phyloP scores from a whole-genome alignment of 2,797 vertebrate species.

The Atherinosoma microstoma region DNA sequence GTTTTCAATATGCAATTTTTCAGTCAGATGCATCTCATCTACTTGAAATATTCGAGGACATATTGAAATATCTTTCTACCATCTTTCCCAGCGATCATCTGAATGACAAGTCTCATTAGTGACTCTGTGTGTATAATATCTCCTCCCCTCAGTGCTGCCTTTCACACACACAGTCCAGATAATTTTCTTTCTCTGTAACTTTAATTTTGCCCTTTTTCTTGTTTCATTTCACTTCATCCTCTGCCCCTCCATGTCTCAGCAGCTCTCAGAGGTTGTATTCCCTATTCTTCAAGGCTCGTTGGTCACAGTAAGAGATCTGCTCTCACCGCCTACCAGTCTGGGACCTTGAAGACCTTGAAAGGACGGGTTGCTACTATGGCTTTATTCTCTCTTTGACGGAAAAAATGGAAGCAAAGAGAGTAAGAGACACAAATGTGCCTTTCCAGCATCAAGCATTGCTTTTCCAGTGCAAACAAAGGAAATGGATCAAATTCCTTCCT shows the following conservation, averaged over 20 bases:
- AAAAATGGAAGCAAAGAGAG: constrained; percentile 12
- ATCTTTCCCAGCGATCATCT: constrained; percentile 26
- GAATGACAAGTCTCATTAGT: constrained; percentile 57
- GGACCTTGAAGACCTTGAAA: constrained; percentile 62
- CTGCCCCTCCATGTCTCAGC: constrained; percentile 41
- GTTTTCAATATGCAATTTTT: constrained; percentile 18
- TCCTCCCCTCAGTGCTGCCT: constrained; percentile 20
- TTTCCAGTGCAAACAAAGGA: constrained; percentile 1
- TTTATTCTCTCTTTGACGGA: constrained; percentile 40
- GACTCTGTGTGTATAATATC: constrained; percentile 47
- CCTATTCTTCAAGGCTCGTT: constrained; percentile 67
- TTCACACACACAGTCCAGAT: constrained; percentile 32
- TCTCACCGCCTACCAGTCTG: constrained; percentile 54
- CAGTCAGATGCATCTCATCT: constrained; percentile 17
- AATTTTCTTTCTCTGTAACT: constrained; percentile 46
- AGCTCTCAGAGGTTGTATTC: constrained; percentile 59
- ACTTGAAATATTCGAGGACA: constrained; percentile 38
- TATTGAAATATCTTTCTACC: constrained; percentile 27
- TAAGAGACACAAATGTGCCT: neutral
- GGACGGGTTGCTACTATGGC: constrained; percentile 34
- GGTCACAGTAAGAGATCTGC: constrained; percentile 51
- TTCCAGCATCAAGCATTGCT: neutral
- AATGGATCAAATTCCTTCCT: neutral
- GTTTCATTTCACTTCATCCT: constrained; percentile 25
- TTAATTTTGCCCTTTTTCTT: constrained; percentile 34